Percentiles rank a stretch among this genome's conserved stretches.
phyloP scores from a whole-genome alignment of 35 echinoderm and acorn worm genomes.

The Eucidaris tribuloides region DNA sequence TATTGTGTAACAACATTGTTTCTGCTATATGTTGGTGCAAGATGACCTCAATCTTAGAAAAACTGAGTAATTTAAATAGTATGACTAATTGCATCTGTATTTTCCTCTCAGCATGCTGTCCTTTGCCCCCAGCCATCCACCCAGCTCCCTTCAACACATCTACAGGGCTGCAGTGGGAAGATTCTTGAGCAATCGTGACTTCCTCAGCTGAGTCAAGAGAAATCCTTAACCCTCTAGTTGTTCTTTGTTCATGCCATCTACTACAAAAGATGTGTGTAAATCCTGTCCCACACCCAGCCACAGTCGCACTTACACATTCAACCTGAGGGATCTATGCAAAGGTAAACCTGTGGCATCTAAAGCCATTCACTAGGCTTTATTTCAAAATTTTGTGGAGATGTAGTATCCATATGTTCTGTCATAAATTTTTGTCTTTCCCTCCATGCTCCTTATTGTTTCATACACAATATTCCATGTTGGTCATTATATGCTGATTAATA shows the following conservation, averaged over 20 bases:
- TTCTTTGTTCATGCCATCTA: conserved; percentile 91
- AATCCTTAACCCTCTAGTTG: conserved; percentile 77
- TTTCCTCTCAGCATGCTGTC: conserved; percentile 75
- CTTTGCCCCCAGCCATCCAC: conserved; percentile 89
- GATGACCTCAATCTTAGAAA: no score
- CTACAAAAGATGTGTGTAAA: conserved; percentile 92
- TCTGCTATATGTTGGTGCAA: no score
- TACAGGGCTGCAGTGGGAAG: conserved; percentile 91
- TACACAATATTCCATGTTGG: neutral
- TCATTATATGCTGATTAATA: no score
- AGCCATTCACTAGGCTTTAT: neutral
- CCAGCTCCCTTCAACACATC: conserved; percentile 91
- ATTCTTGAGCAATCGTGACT: conserved; percentile 87
- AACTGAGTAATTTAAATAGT: no score
- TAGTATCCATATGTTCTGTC: neutral
- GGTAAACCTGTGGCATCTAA: conserved; percentile 17
- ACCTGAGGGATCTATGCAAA: conserved; percentile 96
- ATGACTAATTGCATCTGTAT: no score
- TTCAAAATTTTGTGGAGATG: neutral
- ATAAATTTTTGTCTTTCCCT: neutral
- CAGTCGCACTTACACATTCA: conserved; percentile 99
- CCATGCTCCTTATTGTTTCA: neutral
- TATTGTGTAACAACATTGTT: no score
- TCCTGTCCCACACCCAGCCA: conserved; percentile 89
- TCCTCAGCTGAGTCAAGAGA: conserved; percentile 86